A percentile compares a stretch with the other conserved stretches of the same genome.
Conservation (phyloP, 2,888 invertebrate species). For the Cataglyphis livida region DNA sequence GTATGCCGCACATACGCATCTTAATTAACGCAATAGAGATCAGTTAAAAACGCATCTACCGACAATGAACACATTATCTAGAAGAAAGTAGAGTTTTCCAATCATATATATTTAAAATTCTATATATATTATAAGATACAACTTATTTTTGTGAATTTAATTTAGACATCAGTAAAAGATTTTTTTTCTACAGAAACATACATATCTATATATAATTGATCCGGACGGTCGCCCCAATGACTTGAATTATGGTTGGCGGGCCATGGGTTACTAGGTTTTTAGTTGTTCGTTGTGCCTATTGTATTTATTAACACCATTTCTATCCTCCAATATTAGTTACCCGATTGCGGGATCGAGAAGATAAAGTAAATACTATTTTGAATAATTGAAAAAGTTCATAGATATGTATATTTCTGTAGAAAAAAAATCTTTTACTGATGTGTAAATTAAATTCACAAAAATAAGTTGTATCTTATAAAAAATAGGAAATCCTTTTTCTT, state of each 20-base stretch:
- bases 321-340: conserved; percentile 18
- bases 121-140: background rate
- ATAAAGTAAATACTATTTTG: background rate
- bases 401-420: background rate
- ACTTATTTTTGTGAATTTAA: background rate
- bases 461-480: background rate
- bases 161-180: background rate
- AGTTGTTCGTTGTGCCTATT: conserved; percentile 64
- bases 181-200: background rate
- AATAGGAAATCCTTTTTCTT: background rate
- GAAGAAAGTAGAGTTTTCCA: background rate
- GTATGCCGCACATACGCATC: conserved; percentile 55
- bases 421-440: background rate
- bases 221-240: conserved; percentile 68
- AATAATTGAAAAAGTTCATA: background rate
- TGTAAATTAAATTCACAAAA: background rate
- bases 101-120: no score
- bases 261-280: conserved; percentile 78
- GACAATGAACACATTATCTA: conserved; percentile 18
- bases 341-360: conserved; percentile 19
- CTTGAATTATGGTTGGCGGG: conserved; percentile 69
- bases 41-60: conserved; percentile 68
- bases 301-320: conserved; percentile 12
- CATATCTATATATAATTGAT: conserved; percentile 51
- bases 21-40: conserved; percentile 75